phyloP scores from a whole-genome alignment of 2,113 vertebrate species.

The Neotragus pygmaeus region DNA sequence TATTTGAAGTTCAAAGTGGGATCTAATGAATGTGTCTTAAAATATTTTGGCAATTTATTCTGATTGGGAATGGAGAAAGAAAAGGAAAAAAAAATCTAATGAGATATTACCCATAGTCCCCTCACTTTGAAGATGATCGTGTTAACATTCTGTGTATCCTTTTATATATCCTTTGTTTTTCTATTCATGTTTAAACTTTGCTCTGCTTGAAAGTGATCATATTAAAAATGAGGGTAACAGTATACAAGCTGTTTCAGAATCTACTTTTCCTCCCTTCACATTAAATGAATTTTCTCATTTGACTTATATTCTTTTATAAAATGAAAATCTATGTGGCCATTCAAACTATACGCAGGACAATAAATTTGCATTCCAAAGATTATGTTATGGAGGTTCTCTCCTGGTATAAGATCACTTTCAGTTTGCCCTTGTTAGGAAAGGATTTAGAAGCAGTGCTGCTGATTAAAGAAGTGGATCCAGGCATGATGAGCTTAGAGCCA shows the following conservation, averaged over 20 bases:
- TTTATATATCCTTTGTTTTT: neutral
- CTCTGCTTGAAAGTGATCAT: neutral
- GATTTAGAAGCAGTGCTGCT: neutral
- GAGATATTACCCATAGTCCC: no score
- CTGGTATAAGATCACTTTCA: neutral
- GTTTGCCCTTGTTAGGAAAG: neutral
- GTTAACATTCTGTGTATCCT: neutral
- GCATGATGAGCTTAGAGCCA: neutral
- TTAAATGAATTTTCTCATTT: neutral
- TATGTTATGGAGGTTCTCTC: neutral
- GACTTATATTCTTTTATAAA: neutral
- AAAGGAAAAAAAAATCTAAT: neutral
- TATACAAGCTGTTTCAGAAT: neutral
- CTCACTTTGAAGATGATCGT: neutral
- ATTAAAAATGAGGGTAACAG: neutral
- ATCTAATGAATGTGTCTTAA: neutral
- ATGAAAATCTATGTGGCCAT: neutral
- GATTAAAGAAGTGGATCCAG: neutral
- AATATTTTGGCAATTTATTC: neutral
- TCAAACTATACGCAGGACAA: neutral
- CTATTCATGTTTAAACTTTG: neutral
- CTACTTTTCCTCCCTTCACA: neutral
- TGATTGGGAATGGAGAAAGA: neutral
- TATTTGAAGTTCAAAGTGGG: neutral
- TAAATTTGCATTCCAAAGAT: neutral